These are phyloP conservation scores for Acromyrmex charruanus DNA, from an alignment of 1,140 invertebrate species.

Conservation along the genomic window DNA sequence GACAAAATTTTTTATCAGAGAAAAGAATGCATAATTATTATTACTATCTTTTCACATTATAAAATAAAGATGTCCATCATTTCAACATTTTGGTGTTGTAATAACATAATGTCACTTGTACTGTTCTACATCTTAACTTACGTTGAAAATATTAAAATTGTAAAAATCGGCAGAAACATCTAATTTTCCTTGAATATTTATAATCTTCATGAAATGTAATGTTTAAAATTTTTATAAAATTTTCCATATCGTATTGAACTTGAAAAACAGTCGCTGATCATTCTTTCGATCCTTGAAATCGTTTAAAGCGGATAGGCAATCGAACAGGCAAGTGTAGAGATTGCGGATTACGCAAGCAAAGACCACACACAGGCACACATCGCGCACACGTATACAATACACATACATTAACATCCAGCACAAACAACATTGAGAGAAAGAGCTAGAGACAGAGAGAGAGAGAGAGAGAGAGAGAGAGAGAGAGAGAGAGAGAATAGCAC, in stretches of 20 bases:
- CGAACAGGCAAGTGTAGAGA: constrained; percentile 60
- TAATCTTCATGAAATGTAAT: background rate
- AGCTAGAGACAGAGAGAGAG: background rate
- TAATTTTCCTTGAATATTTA: background rate
- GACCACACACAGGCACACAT: constrained; percentile 67
- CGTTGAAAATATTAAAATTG: background rate
- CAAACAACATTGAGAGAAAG: constrained; percentile 64
- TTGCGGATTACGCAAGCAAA: constrained; percentile 62
- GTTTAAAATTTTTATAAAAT: background rate
- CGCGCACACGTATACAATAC: constrained; percentile 64
- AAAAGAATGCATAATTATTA: background rate
- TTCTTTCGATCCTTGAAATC: constrained; percentile 19
- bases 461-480: constrained; percentile 12
- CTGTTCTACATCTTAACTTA: background rate
- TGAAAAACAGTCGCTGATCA: background rate
- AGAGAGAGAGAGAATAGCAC: constrained; percentile 43
- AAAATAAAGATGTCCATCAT: background rate
- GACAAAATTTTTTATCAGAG: background rate
- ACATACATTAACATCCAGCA: constrained; percentile 68
- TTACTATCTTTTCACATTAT: background rate
- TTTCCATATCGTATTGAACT: background rate
- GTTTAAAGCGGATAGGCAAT: constrained; percentile 57
- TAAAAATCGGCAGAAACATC: no score
- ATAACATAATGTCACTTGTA: background rate
- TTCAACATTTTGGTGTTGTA: background rate